Conservation (phyloP, 2,797 vertebrate species). For the Rhabdophis nuchalis region DNA sequence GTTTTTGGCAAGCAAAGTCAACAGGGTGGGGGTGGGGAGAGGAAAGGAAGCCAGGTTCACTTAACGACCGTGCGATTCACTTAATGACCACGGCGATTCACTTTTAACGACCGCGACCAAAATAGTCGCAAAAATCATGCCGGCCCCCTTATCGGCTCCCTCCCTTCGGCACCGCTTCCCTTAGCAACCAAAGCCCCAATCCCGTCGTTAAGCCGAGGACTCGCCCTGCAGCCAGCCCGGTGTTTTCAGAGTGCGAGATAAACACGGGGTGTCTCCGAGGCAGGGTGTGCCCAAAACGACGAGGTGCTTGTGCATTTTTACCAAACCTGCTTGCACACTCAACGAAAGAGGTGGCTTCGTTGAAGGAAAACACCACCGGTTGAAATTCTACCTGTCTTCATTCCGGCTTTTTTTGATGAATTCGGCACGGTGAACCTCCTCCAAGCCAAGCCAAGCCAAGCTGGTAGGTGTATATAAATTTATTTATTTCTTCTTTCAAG, state of each 20-base stretch:
- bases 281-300: neutral
- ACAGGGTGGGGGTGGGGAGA: accelerated
- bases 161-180: neutral
- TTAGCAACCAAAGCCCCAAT: neutral
- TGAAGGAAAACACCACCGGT: neutral
- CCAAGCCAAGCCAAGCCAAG: neutral
- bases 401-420: neutral
- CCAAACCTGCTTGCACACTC: neutral
- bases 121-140: neutral
- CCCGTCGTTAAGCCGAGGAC: neutral
- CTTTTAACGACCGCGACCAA: neutral
- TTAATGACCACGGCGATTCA: neutral
- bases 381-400: neutral
- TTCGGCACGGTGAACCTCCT: neutral
- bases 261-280: neutral
- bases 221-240: neutral
- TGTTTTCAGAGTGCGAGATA: neutral
- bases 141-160: no score
- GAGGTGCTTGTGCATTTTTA: neutral
- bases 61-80: neutral
- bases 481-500: no score
- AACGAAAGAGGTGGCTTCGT: neutral
- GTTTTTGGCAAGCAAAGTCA: neutral
- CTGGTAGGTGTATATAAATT: neutral
- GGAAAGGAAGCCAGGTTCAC: neutral